Percentiles rank a stretch among this genome's conserved stretches.
Conservation (phyloP, 2,888 invertebrate genomes). For the Notodromas monacha region DNA sequence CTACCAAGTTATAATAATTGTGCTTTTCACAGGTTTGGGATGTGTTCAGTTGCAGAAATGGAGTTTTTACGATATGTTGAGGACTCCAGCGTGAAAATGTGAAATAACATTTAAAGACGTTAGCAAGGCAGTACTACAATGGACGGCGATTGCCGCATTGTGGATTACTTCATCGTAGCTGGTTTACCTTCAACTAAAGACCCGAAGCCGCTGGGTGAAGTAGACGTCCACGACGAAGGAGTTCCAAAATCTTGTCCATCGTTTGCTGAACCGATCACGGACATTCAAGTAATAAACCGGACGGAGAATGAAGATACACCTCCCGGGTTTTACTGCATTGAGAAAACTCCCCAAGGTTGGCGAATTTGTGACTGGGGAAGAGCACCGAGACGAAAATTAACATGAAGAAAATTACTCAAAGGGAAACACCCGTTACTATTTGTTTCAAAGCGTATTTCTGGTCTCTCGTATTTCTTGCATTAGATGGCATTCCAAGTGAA, state of each 20-base stretch:
- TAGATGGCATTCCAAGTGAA: not conserved
- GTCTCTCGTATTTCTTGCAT: not conserved
- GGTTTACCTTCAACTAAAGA: constrained; percentile 55
- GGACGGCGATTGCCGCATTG: constrained; percentile 23
- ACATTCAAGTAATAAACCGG: constrained; percentile 68
- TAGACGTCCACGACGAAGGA: constrained; percentile 7
- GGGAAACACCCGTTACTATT: too few species aligned
- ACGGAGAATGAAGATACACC: constrained; percentile 53
- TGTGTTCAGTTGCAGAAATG: too few species aligned
- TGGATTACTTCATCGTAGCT: constrained; percentile 93
- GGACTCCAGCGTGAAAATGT: too few species aligned
- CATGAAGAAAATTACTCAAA: too few species aligned
- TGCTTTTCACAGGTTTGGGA: too few species aligned
- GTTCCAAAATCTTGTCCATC: constrained; percentile 5
- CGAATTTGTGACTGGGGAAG: too few species aligned
- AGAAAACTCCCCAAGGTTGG: constrained; percentile 41
- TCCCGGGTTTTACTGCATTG: constrained; percentile 34
- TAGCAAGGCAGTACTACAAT: too few species aligned
- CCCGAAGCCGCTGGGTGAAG: too few species aligned
- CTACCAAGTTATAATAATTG: too few species aligned
- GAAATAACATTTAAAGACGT: too few species aligned
- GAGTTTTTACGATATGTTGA: too few species aligned
- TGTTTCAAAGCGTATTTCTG: not conserved
- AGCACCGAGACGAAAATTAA: too few species aligned
- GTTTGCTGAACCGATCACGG: constrained; percentile 77